phyloP scores from a whole-genome alignment of 2,113 vertebrate genomes.

The Talpa occidentalis region DNA sequence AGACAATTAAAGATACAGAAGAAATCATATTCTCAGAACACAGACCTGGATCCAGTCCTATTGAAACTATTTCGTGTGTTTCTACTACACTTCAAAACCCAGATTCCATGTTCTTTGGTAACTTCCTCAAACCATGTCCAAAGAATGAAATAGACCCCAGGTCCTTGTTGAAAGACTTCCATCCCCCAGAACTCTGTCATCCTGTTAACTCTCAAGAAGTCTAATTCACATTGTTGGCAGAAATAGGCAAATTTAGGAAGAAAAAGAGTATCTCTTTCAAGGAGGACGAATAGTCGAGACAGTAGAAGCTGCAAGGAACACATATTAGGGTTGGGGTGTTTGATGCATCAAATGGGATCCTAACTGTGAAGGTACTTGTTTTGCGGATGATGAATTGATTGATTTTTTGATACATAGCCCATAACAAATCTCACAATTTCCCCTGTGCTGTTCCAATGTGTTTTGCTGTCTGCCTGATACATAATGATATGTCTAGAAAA shows the following conservation, averaged over 20 bases:
- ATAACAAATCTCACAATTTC: background rate
- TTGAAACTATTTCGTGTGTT: background rate
- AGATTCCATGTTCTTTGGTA: background rate
- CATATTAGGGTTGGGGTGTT: background rate
- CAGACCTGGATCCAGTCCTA: background rate
- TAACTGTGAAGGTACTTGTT: background rate
- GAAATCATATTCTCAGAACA: background rate
- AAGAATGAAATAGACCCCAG: background rate
- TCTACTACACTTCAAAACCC: background rate
- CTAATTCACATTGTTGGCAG: background rate
- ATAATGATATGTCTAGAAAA: background rate
- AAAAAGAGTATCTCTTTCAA: background rate
- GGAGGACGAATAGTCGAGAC: background rate
- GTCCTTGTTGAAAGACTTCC: background rate
- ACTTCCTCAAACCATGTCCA: background rate
- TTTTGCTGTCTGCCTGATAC: background rate
- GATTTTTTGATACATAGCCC: background rate
- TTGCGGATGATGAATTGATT: background rate
- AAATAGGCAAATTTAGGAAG: background rate
- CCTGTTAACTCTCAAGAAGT: background rate
- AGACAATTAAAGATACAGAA: background rate
- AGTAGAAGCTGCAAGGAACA: background rate
- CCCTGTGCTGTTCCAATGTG: accelerated
- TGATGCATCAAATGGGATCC: background rate
- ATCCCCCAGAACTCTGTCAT: background rate